Percentiles rank a stretch among this genome's conserved stretches.
phyloP scores from a whole-genome alignment of 2,113 vertebrate species.

The Heterocephalus glaber region DNA sequence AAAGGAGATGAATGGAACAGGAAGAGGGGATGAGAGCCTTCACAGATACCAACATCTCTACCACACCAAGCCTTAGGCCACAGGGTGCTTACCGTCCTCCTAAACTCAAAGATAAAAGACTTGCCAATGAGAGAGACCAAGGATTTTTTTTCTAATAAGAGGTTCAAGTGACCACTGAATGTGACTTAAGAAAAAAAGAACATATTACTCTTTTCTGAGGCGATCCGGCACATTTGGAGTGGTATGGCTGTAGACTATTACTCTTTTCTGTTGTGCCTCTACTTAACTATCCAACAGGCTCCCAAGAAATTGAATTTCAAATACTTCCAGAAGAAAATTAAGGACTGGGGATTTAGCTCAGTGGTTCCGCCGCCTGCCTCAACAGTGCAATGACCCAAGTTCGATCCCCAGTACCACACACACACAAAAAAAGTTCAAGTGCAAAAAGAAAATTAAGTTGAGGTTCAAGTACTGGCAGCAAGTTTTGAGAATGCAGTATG shows the following conservation, averaged over 20 bases:
- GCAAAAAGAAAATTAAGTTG: conserved; percentile 14
- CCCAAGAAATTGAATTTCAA: conserved; percentile 28
- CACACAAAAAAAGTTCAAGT: no score
- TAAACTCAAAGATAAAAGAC: not conserved
- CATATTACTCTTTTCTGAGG: not conserved
- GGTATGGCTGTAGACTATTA: no score
- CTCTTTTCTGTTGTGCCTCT: not conserved
- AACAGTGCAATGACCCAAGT: no score
- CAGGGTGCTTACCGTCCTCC: not conserved
- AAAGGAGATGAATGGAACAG: not conserved
- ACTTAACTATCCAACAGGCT: not conserved
- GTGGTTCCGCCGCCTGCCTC: no score
- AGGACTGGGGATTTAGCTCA: no score
- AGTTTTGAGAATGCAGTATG: not conserved
- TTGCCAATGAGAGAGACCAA: not conserved
- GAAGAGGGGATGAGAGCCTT: not conserved
- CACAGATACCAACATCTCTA: not conserved
- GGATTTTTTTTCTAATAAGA: not conserved
- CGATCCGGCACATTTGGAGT: no score
- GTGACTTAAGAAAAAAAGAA: not conserved
- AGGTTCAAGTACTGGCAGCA: not conserved
- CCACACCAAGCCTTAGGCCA: not conserved
- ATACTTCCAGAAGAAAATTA: conserved; percentile 20
- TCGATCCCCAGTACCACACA: no score
- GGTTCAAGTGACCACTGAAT: not conserved